These are phyloP conservation scores for Danaus melanippus DNA, from an alignment of 1,140 invertebrate species.

Conservation along the genomic window DNA sequence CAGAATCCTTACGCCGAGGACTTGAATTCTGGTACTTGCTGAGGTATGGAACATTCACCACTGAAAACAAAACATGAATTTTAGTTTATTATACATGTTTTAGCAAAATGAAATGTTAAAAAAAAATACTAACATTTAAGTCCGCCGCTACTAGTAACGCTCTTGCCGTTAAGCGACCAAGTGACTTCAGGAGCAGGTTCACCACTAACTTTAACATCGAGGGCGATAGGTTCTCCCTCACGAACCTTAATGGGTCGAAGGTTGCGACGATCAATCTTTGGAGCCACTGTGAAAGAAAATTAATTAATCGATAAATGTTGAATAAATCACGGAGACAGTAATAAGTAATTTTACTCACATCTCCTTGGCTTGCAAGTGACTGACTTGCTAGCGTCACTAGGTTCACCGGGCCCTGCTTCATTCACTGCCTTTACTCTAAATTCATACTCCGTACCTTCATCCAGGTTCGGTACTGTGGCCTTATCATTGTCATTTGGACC, in stretches of 20 bases:
- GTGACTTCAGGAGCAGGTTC: constrained; percentile 87
- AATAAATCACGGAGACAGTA: neutral
- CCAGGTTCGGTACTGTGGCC: constrained; percentile 83
- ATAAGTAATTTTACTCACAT: constrained; percentile 74
- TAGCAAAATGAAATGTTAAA: neutral
- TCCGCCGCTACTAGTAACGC: constrained; percentile 62
- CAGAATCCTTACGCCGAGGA: constrained; percentile 87
- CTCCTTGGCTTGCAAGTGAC: constrained; percentile 89
- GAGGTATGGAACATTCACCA: constrained; percentile 90
- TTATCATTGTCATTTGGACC: constrained; percentile 81
- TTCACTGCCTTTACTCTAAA: constrained; percentile 90
- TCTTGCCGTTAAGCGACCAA: constrained; percentile 79
- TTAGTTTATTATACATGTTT: neutral
- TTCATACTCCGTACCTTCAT: constrained; percentile 90
- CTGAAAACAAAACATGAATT: constrained; percentile 43
- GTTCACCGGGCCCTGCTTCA: constrained; percentile 86
- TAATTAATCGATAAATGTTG: neutral
- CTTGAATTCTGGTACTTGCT: constrained; percentile 88
- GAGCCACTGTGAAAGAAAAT: constrained; percentile 79
- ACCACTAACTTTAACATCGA: constrained; percentile 88
- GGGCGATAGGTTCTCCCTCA: constrained; percentile 87
- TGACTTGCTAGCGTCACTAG: constrained; percentile 88
- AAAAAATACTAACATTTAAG: constrained; percentile 47
- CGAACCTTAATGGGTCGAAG: constrained; percentile 83
- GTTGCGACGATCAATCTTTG: constrained; percentile 91